Percentiles rank a stretch among this genome's conserved stretches.
Conservation (phyloP, 2,888 invertebrate species). For the Alsophila aescularia region DNA sequence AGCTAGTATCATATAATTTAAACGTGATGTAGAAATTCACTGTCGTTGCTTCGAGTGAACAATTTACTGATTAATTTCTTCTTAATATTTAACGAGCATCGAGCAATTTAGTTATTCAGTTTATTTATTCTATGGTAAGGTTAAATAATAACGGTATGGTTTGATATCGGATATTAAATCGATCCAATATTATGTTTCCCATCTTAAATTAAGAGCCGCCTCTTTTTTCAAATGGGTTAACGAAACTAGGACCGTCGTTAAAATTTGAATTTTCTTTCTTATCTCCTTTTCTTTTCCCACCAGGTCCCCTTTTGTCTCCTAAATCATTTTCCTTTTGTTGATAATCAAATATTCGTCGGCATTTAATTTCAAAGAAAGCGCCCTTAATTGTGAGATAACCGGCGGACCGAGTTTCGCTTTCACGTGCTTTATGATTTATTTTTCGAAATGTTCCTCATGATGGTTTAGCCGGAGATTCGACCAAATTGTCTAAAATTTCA, state of each 20-base stretch:
- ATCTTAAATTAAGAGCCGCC: conserved; percentile 5
- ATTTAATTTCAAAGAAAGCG: conserved; percentile 35
- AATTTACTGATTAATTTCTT: too few relatives aligned
- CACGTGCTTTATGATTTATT: conserved; percentile 21
- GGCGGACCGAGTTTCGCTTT: conserved; percentile 27
- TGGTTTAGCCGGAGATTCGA: conserved; percentile 4
- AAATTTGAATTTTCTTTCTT: neutral
- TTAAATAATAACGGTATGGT: too few relatives aligned
- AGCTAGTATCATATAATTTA: too few relatives aligned
- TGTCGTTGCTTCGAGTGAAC: too few relatives aligned
- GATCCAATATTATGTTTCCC: too few relatives aligned
- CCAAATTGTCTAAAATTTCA: neutral
- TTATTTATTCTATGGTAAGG: too few relatives aligned
- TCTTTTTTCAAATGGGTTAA: conserved; percentile 8
- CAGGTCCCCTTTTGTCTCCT: conserved; percentile 13
- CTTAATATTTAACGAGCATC: too few relatives aligned
- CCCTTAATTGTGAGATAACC: conserved; percentile 32
- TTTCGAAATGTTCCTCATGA: conserved; percentile 1
- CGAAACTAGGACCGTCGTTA: neutral
- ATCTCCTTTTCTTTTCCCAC: conserved; percentile 1
- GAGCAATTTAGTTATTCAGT: too few relatives aligned
- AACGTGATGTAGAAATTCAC: too few relatives aligned
- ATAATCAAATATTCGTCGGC: conserved; percentile 28
- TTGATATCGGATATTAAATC: too few relatives aligned
- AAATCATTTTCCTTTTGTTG: conserved; percentile 10